A percentile compares a stretch with the other conserved stretches of the same genome.
These are phyloP conservation scores for Heliconius eleuchia DNA, from an alignment of 1,140 invertebrate species.

Conservation along the genomic window DNA sequence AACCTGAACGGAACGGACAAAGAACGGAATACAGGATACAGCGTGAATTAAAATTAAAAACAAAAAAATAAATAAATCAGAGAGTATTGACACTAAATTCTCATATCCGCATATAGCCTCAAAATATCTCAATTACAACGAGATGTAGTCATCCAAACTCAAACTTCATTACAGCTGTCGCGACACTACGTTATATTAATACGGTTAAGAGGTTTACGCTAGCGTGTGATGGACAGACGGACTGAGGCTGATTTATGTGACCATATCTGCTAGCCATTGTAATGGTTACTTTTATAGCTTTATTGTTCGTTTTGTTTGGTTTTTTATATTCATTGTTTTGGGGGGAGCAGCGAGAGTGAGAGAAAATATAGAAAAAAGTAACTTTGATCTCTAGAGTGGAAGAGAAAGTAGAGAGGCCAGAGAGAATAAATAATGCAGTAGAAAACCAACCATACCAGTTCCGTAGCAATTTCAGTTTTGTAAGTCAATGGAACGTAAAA, in stretches of 20 bases:
- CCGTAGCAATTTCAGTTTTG: no score
- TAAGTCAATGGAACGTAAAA: no score
- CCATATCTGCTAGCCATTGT: background rate
- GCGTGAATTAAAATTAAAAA: no score
- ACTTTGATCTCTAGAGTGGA: no score
- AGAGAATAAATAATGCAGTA: no score
- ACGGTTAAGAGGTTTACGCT: conserved; percentile 25
- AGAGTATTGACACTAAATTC: background rate
- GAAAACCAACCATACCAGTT: no score
- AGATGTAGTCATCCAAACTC: background rate
- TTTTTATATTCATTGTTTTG: background rate
- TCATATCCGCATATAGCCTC: no score
- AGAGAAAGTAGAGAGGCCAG: no score
- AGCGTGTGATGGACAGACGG: conserved; percentile 28
- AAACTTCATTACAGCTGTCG: background rate
- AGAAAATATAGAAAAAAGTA: no score
- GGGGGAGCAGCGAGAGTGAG: no score
- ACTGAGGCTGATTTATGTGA: background rate
- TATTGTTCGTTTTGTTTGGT: background rate
- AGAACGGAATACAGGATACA: no score
- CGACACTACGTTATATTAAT: conserved; percentile 2
- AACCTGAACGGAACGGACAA: no score
- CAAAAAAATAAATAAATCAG: background rate
- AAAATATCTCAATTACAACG: background rate
- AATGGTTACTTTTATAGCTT: background rate